Evolutionary conservation across 2,113 vertebrate species (phyloP).

Genomic region (Aegypius monachus): DNA sequence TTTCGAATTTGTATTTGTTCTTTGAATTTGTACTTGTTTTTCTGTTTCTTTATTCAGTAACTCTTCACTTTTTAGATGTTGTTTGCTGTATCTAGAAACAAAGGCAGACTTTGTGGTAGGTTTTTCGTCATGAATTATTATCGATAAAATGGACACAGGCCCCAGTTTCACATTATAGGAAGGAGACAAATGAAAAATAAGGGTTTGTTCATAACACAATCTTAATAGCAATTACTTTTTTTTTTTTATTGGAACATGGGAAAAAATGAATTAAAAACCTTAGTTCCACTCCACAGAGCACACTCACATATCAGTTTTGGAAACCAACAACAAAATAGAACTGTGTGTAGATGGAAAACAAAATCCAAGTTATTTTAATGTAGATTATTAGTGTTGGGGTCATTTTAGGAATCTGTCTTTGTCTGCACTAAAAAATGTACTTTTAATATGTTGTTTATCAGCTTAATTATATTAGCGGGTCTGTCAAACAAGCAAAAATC

Average conservation of each 20-base stretch:
- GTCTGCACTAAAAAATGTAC: not conserved
- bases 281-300: not conserved
- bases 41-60: not conserved
- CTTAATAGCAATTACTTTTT: not conserved
- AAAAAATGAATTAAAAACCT: not conserved
- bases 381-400: not conserved
- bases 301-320: not conserved
- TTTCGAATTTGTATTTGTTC: not conserved
- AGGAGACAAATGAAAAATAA: not conserved
- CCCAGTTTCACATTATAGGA: not conserved
- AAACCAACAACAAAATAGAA: not conserved
- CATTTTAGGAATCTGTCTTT: not conserved
- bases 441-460: not conserved
- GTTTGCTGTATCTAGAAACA: not conserved
- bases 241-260: not conserved
- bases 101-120: not conserved
- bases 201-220: not conserved
- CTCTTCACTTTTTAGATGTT: not conserved
- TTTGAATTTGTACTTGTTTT: not conserved
- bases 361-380: not conserved
- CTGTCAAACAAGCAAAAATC: not conserved
- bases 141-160: not conserved
- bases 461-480: not conserved
- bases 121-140: not conserved
- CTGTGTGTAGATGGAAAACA: not conserved